Percentiles rank a stretch among this genome's conserved stretches.
Evolutionary conservation across 2,888 invertebrate genomes (phyloP).

Genomic region (Orthosia gracilis): DNA sequence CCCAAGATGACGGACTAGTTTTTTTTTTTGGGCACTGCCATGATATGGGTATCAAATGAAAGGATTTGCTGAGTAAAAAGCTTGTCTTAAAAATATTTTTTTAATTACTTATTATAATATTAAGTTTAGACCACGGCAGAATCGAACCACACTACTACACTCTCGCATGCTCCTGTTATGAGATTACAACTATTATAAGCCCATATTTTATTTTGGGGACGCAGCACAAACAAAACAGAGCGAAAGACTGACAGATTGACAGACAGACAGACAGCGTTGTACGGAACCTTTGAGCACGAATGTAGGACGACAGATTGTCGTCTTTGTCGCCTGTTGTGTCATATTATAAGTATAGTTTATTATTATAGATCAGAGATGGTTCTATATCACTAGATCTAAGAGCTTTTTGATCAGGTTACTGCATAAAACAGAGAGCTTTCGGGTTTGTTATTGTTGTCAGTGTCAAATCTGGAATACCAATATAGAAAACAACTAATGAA

Average conservation of each 20-base stretch:
- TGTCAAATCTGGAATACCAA: not conserved
- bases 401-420: not conserved
- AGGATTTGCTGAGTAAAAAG: no score
- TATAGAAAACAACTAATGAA: not conserved
- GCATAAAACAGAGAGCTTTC: not conserved
- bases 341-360: conserved; percentile 17
- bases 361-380: conserved; percentile 4
- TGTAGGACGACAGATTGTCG: conserved; percentile 64
- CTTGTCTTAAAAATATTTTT: no score
- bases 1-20: no score
- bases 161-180: conserved; percentile 6
- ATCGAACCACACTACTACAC: not conserved
- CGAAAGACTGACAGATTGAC: conserved; percentile 61
- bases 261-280: conserved; percentile 56
- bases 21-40: no score
- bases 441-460: no score
- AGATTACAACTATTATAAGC: conserved; percentile 39
- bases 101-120: no score
- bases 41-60: no score
- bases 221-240: conserved; percentile 53
- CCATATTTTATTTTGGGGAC: conserved; percentile 44
- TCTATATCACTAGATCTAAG: conserved; percentile 3
- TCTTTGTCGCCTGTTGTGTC: conserved; percentile 25
- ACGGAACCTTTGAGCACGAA: conserved; percentile 63
- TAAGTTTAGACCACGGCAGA: not conserved